Evolutionary conservation across 2,113 vertebrate genomes (phyloP).

Genomic region (Propithecus coquereli): DNA sequence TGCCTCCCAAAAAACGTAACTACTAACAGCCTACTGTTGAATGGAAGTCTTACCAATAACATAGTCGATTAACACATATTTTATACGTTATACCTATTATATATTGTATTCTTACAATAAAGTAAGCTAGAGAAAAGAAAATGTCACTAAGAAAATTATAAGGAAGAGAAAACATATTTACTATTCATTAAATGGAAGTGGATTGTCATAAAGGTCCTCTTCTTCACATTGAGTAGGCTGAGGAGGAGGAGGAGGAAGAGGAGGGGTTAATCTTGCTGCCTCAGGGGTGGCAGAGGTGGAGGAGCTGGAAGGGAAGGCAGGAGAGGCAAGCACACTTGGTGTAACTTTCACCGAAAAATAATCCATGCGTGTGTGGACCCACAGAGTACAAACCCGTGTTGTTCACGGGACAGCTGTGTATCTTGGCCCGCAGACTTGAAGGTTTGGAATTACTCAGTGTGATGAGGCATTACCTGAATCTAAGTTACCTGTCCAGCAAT

Average conservation of each 20-base stretch:
- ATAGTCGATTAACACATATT: neutral
- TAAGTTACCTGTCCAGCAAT: neutral
- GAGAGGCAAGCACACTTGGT: neutral
- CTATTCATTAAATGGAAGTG: neutral
- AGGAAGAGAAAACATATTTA: neutral
- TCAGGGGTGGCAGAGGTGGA: neutral
- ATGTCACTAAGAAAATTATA: neutral
- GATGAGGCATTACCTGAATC: neutral
- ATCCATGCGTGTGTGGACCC: neutral
- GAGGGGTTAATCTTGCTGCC: neutral
- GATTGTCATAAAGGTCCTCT: neutral
- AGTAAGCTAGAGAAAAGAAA: neutral
- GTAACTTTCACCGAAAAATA: neutral
- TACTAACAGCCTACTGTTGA: neutral
- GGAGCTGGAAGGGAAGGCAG: neutral
- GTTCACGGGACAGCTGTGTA: neutral
- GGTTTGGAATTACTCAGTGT: neutral
- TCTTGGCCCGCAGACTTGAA: neutral
- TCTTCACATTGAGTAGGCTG: neutral
- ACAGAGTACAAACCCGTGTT: neutral
- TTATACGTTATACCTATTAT: neutral
- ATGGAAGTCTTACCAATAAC: neutral
- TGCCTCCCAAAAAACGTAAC: neutral
- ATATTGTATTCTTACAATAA: neutral
- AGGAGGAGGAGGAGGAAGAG: neutral